Evolutionary conservation across 2,113 vertebrate species (phyloP).

Genomic region (Tenebrosternarchus preto): DNA sequence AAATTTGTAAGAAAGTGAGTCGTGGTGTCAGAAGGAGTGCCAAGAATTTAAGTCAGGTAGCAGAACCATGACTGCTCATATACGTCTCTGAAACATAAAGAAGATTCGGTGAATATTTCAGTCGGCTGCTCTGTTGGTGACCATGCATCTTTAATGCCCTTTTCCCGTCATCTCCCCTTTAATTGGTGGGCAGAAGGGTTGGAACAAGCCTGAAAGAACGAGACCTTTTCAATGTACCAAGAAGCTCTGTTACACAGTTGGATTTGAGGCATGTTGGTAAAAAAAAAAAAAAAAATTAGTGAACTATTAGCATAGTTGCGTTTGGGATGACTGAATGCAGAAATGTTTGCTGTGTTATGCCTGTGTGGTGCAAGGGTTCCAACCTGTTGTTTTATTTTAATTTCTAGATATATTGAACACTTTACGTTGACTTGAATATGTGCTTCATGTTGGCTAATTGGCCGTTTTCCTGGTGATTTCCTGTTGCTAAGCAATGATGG

Average conservation of each 20-base stretch:
- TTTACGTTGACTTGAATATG: not conserved
- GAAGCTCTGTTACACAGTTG: conserved; percentile 45
- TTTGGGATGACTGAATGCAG: not conserved
- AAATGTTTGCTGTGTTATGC: conserved; percentile 1
- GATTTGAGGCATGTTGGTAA: conserved; percentile 34
- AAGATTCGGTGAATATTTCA: conserved; percentile 52
- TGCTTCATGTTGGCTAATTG: conserved; percentile 13
- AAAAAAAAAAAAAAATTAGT: no score
- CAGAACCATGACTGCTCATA: conserved; percentile 39
- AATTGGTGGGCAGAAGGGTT: conserved; percentile 61
- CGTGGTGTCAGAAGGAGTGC: not conserved
- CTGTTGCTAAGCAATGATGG: conserved; percentile 30
- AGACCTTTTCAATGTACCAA: conserved; percentile 56
- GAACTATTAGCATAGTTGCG: not conserved
- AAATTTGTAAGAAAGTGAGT: conserved; percentile 1
- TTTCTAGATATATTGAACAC: no score
- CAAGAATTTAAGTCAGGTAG: conserved; percentile 12
- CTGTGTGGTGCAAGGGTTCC: conserved; percentile 4
- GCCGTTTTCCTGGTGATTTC: not conserved
- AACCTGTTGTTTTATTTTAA: not conserved
- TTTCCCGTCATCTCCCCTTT: conserved; percentile 60
- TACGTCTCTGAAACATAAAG: conserved; percentile 52
- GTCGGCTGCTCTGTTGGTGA: conserved; percentile 45
- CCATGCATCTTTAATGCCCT: conserved; percentile 63
- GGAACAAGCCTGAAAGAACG: conserved; percentile 55